Evolutionary conservation across 1,140 invertebrate species (phyloP).

Genomic region (Brachionus rubens): DNA sequence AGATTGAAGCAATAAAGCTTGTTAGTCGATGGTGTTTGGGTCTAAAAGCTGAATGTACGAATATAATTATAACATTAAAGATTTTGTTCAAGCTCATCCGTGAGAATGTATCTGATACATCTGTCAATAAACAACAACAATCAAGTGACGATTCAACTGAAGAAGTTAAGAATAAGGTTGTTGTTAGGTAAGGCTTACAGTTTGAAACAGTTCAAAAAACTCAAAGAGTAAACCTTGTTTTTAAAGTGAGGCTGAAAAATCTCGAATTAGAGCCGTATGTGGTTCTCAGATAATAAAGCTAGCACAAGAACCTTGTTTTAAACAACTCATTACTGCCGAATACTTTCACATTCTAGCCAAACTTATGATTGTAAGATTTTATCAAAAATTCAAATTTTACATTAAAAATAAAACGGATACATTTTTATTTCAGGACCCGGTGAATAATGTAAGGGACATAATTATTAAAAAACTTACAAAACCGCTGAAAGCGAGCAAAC

Average conservation of each 20-base stretch:
- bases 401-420: constrained; percentile 49
- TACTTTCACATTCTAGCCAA: constrained; percentile 89
- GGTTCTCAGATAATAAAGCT: constrained; percentile 92
- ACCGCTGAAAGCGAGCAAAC: constrained; percentile 67
- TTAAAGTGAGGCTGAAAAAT: constrained; percentile 80
- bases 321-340: constrained; percentile 85
- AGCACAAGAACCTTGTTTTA: constrained; percentile 88
- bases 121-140: constrained; percentile 63
- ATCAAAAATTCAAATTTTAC: background rate
- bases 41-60: constrained; percentile 74
- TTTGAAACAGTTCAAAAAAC: no score
- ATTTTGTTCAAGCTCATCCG: constrained; percentile 84
- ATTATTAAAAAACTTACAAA: constrained; percentile 89
- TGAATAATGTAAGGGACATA: constrained; percentile 80
- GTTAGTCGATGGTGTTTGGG: constrained; percentile 92
- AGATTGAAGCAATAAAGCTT: constrained; percentile 83
- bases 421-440: constrained; percentile 69
- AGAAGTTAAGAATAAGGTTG: constrained; percentile 4
- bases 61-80: constrained; percentile 86
- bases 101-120: constrained; percentile 78
- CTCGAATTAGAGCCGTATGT: constrained; percentile 81
- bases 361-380: constrained; percentile 72
- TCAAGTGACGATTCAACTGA: background rate
- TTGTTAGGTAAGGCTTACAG: background rate
- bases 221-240: no score